These are phyloP conservation scores for Zaprionus capensis DNA, from an alignment of 1,140 invertebrate genomes.

Conservation along the genomic window DNA sequence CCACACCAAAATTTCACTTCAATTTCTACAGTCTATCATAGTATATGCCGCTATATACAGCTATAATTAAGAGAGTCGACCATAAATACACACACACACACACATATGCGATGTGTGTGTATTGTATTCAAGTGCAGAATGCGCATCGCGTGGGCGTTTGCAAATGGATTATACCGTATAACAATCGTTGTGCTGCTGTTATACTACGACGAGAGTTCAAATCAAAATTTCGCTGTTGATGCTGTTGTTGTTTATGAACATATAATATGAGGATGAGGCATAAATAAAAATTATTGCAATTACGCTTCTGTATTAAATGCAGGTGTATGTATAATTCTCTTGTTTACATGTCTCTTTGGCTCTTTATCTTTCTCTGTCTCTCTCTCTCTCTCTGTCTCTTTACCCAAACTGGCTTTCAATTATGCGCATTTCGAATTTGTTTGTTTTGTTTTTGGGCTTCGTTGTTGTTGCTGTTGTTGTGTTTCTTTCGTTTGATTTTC, in stretches of 20 bases:
- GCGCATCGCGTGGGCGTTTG: conserved; percentile 57
- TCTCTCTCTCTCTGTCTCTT: background rate
- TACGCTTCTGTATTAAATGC: conserved; percentile 72
- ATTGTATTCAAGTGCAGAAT: conserved; percentile 52
- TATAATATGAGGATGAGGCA: conserved; percentile 51
- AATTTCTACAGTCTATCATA: background rate
- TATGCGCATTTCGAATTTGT: conserved; percentile 57
- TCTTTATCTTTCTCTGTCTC: background rate
- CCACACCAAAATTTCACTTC: conserved; percentile 2
- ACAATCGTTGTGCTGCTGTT: conserved; percentile 23
- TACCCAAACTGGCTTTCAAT: conserved; percentile 72
- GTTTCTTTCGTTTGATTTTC: conserved; percentile 21
- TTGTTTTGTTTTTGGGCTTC: conserved; percentile 38
- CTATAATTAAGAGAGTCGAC: conserved; percentile 2
- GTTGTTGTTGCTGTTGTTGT: background rate
- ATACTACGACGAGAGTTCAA: conserved; percentile 38
- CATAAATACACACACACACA: conserved; percentile 44
- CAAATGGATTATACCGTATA: conserved; percentile 1
- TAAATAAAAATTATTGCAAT: conserved; percentile 78
- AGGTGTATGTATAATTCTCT: conserved; percentile 54
- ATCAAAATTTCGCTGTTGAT: conserved; percentile 13
- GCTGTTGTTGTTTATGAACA: conserved; percentile 39
- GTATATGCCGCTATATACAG: conserved; percentile 52
- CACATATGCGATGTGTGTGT: conserved; percentile 15
- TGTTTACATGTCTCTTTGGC: conserved; percentile 43